A percentile compares a stretch with the other conserved stretches of the same genome.
Conservation (phyloP, 92 coral and sea anemone species). For the Paramuricea clavata region DNA sequence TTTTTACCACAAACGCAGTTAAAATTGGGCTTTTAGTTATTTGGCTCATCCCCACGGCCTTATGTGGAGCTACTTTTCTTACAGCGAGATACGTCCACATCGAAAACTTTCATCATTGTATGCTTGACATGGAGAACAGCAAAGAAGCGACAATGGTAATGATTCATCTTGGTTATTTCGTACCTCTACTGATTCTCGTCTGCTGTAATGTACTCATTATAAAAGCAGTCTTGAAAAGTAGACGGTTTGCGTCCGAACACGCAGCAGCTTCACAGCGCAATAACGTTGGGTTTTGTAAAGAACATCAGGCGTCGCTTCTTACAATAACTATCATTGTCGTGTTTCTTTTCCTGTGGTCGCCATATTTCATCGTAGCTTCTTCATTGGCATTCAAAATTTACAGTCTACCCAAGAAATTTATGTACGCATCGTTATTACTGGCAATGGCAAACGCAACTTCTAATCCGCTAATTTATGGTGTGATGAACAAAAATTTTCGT, state of each 20-base stretch:
- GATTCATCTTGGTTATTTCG: not conserved
- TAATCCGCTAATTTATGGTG: not conserved
- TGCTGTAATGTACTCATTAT: not conserved
- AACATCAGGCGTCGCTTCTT: not conserved
- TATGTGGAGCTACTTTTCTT: not conserved
- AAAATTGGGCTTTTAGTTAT: not conserved
- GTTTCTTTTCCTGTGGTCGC: not conserved
- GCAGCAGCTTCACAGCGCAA: not conserved
- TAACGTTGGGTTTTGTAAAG: not conserved
- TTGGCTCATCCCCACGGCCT: not conserved
- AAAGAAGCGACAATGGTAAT: not conserved
- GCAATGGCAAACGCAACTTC: not conserved
- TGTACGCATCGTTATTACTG: not conserved
- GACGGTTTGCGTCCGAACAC: not conserved
- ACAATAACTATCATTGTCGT: not conserved
- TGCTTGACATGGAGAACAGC: not conserved
- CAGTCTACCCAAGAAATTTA: not conserved
- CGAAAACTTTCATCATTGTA: not conserved
- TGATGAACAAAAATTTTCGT: not conserved
- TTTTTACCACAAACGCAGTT: not conserved
- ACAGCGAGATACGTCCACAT: not conserved
- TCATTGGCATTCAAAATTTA: not conserved
- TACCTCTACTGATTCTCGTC: not conserved
- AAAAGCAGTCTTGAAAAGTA: not conserved
- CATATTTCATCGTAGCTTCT: not conserved